Percentiles rank a stretch among this genome's conserved stretches.
Conservation (phyloP, 2,888 invertebrate species). For the Hydropsyche betteni region DNA sequence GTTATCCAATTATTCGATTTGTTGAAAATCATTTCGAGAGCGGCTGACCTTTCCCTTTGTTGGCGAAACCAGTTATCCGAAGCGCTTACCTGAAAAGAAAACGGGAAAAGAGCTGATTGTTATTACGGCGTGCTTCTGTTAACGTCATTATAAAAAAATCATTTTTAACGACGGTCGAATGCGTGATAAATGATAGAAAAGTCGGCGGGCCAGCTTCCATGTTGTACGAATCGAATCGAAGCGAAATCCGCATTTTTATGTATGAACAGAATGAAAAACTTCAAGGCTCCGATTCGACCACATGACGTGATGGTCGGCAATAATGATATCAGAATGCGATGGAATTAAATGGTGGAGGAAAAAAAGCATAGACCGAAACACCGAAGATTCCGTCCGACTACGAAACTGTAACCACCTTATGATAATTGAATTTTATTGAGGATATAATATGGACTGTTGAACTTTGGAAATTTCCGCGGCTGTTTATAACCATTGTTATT, state of each 20-base stretch:
- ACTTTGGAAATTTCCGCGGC: constrained; percentile 33
- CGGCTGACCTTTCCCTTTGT: constrained; percentile 29
- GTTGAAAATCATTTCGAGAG: constrained; percentile 28
- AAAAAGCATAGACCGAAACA: constrained; percentile 13
- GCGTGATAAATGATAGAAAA: constrained; percentile 25
- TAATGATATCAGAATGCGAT: neutral
- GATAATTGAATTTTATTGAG: constrained; percentile 50
- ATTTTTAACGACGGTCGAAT: constrained; percentile 7
- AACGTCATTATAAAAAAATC: constrained; percentile 21
- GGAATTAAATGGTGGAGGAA: neutral
- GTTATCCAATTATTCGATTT: constrained; percentile 6
- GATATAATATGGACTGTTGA: constrained; percentile 45
- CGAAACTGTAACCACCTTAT: constrained; percentile 35
- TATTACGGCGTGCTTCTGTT: constrained; percentile 22
- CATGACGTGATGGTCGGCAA: too few species aligned
- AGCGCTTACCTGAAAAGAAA: constrained; percentile 29
- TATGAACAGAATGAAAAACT: neutral
- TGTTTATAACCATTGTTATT: constrained; percentile 28
- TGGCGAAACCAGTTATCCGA: constrained; percentile 26
- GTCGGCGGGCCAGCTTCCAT: constrained; percentile 7
- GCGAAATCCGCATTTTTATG: neutral
- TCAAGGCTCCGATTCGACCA: too few species aligned
- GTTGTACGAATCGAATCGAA: constrained; percentile 1
- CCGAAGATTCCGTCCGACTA: constrained; percentile 29
- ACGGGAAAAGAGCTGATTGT: constrained; percentile 21